Conservation (phyloP, 2,113 vertebrate species). For the Equus quagga region DNA sequence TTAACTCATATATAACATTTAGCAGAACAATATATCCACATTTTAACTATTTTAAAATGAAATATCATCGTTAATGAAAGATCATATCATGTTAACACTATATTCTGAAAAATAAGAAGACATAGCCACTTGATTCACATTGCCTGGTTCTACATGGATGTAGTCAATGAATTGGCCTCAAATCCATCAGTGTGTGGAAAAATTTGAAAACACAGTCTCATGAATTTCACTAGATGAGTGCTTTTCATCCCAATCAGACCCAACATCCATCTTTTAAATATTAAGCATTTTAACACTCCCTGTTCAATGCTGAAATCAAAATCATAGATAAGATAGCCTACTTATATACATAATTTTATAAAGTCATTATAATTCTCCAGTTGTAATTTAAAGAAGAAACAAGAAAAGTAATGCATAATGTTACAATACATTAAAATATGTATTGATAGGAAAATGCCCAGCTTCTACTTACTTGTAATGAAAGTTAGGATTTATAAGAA, state of each 20-base stretch:
- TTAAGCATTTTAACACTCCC: neutral
- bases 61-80: neutral
- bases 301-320: constrained; percentile 21
- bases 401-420: neutral
- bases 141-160: neutral
- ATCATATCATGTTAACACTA: neutral
- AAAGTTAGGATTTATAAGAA: neutral
- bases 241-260: neutral
- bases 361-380: neutral
- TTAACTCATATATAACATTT: neutral
- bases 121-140: neutral
- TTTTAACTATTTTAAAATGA: constrained; percentile 12
- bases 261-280: neutral
- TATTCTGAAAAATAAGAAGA: neutral
- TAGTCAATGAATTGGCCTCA: neutral
- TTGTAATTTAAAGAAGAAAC: neutral
- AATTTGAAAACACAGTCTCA: neutral
- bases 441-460: neutral
- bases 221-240: neutral
- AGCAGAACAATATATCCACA: neutral
- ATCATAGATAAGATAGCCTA: neutral
- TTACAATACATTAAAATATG: neutral
- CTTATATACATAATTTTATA: neutral
- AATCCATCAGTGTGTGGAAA: neutral
- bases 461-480: neutral